Conservation (phyloP, 2,888 invertebrate species). For the Dermolepida albohirtum region DNA sequence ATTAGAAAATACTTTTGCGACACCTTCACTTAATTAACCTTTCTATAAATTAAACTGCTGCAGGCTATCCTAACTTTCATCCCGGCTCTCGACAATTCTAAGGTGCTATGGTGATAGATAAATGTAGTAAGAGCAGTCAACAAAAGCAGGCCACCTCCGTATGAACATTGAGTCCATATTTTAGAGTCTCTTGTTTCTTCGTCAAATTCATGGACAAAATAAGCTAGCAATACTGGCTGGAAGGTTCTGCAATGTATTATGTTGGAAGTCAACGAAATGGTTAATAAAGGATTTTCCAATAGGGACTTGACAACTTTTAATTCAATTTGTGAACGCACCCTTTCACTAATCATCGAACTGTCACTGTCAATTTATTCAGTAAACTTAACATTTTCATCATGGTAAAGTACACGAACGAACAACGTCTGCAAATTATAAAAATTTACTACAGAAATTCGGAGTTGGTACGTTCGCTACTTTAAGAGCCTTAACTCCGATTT, state of each 20-base stretch:
- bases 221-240: constrained; percentile 45
- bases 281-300: no score
- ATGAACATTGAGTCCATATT: constrained; percentile 55
- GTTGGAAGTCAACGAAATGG: no score
- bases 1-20: not conserved
- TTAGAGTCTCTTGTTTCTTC: constrained; percentile 12
- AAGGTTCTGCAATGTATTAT: constrained; percentile 37
- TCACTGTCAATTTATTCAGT: no score
- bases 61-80: constrained; percentile 82
- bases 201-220: constrained; percentile 45
- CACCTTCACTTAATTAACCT: constrained; percentile 68
- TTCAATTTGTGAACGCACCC: no score
- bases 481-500: no score
- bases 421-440: no score
- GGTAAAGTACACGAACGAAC: no score
- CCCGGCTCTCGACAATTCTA: constrained; percentile 74
- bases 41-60: constrained; percentile 84
- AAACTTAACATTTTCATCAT: no score
- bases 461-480: no score
- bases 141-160: constrained; percentile 72
- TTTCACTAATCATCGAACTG: no score
- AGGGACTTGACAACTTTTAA: no score
- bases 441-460: no score
- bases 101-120: constrained; percentile 73
- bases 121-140: constrained; percentile 74